Base-by-base conservation (phyloP, 2,113 vertebrate genomes). In the Geococcyx californianus region DNA sequence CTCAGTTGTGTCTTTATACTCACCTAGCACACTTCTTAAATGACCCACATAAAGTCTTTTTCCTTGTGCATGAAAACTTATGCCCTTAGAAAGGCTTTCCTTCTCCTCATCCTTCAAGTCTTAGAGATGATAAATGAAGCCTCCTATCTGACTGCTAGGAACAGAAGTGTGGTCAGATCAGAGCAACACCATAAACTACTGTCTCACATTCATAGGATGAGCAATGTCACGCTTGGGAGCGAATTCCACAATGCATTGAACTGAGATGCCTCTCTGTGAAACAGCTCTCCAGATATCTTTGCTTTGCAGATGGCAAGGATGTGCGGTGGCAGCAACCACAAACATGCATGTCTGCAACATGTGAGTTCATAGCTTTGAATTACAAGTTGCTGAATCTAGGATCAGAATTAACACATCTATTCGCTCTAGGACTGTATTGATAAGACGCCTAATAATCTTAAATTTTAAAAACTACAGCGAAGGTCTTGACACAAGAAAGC, bases 51-150 rank as follows among this genome's bases (percentile, higher is more conserved):
- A n/a, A 67, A 94, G 59, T 34, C 25, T 78, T 56, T 13, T 56
- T 84, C 34, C 52, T 78, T 67, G n/a, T 0, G 0, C 4, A 6
- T 7, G 9, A 17, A 51, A 92, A 66, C 59, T 11, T 4, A 1
- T 40, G 56, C 26, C 38, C 52, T 89, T 63, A 26, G 36, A 73
- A 75, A 60, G 31, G 29, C 63, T 69, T 92, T 68, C 29, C 45
- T 81, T 66, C 80, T 60, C 80, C 52, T 7, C 54, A 58, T 58
- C 36, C 54, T 49, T 77, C 54, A 44, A 16, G 42, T 26, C 60
- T 67, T 90, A 62, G 17, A 69, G 47, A 36, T 26, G 40, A 26
- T 63, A 94, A 92, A 19, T 36, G 74, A 88, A 80, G 64, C 68
- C 14, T 3, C 34, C 36, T 44, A 52, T 73, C 47, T 81, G 42